phyloP scores from a whole-genome alignment of 2,113 vertebrate species.

The Coturnix japonica region DNA sequence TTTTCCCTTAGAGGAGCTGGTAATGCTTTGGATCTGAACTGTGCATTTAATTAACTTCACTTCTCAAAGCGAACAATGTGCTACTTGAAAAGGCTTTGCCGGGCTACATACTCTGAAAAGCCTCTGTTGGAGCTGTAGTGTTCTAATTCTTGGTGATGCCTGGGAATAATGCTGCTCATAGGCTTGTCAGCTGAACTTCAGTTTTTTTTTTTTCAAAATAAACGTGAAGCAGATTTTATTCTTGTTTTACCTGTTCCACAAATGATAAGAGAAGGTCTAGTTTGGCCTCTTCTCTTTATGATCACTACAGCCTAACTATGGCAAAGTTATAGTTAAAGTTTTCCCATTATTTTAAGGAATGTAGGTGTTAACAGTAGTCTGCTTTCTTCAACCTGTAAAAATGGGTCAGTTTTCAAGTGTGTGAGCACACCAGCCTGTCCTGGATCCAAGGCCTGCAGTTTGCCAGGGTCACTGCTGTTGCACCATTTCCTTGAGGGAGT shows the following conservation, averaged over 20 bases:
- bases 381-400: neutral
- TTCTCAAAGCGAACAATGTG: neutral
- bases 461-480: neutral
- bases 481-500: neutral
- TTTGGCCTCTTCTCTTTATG: neutral
- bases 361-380: neutral
- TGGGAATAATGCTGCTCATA: neutral
- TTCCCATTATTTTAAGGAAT: neutral
- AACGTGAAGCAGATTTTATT: neutral
- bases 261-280: neutral
- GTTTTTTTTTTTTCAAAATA: neutral
- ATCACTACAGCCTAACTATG: neutral
- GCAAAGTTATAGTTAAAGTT: neutral
- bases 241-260: neutral
- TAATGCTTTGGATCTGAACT: neutral
- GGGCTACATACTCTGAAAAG: neutral
- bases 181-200: neutral
- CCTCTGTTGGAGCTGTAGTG: neutral
- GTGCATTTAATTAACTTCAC: constrained; percentile 24
- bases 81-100: neutral
- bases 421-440: neutral
- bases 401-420: neutral
- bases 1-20: constrained; percentile 17
- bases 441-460: neutral
- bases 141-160: neutral